A percentile compares a stretch with the other conserved stretches of the same genome.
phyloP scores from a whole-genome alignment of 2,113 vertebrate genomes.

The Brachionichthys hirsutus region DNA sequence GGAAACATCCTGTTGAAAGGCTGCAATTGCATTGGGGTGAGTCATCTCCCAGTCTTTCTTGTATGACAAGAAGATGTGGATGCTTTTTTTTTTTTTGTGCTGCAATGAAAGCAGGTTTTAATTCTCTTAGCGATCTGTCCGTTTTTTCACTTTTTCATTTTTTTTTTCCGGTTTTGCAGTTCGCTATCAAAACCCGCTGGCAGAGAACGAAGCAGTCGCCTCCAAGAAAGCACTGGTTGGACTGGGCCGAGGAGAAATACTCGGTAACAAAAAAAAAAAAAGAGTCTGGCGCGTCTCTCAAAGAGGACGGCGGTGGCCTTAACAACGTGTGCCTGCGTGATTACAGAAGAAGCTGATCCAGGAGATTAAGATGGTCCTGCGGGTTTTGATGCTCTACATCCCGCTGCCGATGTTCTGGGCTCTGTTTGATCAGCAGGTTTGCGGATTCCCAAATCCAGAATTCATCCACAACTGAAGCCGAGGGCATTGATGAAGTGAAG shows the following conservation, averaged over 20 bases:
- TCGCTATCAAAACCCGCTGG: conserved; percentile 87
- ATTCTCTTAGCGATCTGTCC: not conserved
- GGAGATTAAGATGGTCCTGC: conserved; percentile 92
- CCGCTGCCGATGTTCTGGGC: conserved; percentile 99
- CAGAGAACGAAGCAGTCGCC: conserved; percentile 72
- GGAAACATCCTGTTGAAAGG: conserved; percentile 89
- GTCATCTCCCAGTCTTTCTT: conserved; percentile 45
- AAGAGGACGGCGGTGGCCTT: too few species aligned
- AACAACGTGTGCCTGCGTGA: conserved; percentile 6
- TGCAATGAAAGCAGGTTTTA: not conserved
- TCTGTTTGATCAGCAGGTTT: conserved; percentile 97
- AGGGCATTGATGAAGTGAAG: too few species aligned
- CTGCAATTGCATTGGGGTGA: conserved; percentile 87
- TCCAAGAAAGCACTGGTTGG: conserved; percentile 89
- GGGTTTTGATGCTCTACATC: conserved; percentile 90
- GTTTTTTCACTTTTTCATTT: not conserved
- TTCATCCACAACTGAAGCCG: too few species aligned
- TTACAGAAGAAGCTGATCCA: conserved; percentile 86
- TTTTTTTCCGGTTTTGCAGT: conserved; percentile 72
- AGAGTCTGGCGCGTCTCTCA: not conserved
- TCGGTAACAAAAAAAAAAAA: conserved; percentile 70
- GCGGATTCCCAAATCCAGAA: not conserved
- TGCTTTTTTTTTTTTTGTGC: too few species aligned
- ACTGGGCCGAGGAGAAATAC: conserved; percentile 94
- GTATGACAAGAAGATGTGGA: fast-evolving